A percentile compares a stretch with the other conserved stretches of the same genome.
These are phyloP conservation scores for Tarsius wallacei DNA, from an alignment of 2,797 vertebrate species.

Conservation along the genomic window DNA sequence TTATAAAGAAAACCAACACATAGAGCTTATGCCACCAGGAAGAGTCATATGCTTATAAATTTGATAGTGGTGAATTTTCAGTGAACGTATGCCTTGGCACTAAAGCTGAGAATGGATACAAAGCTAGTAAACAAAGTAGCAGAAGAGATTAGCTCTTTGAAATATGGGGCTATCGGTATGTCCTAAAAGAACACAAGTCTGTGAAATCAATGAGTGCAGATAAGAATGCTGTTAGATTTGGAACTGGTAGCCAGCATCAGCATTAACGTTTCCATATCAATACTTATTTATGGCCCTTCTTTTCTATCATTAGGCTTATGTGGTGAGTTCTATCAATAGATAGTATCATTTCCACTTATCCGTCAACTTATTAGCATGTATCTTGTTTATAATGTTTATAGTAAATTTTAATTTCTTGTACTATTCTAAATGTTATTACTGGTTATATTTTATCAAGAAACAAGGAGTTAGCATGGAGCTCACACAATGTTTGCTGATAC, in stretches of 20 bases:
- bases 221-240: conserved; percentile 39
- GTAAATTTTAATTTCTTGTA: conserved; percentile 1
- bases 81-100: neutral
- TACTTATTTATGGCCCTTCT: conserved; percentile 36
- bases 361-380: neutral
- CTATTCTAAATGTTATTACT: neutral
- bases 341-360: conserved; percentile 34
- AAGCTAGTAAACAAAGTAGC: conserved; percentile 32
- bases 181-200: conserved; percentile 33
- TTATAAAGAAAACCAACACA: neutral
- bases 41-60: neutral
- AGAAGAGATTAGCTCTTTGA: conserved; percentile 71
- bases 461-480: neutral
- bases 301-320: neutral
- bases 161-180: conserved; percentile 32
- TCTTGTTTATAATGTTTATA: conserved; percentile 23
- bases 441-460: conserved; percentile 45
- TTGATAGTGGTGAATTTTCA: conserved; percentile 40
- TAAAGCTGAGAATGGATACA: neutral
- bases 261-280: conserved; percentile 39
- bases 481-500: neutral
- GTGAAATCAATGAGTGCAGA: conserved; percentile 65
- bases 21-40: neutral
- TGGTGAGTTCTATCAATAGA: neutral
- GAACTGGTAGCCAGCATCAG: conserved; percentile 34